Evolutionary conservation across 2,113 vertebrate genomes (phyloP).

Genomic region (Pteruthius melanotis): DNA sequence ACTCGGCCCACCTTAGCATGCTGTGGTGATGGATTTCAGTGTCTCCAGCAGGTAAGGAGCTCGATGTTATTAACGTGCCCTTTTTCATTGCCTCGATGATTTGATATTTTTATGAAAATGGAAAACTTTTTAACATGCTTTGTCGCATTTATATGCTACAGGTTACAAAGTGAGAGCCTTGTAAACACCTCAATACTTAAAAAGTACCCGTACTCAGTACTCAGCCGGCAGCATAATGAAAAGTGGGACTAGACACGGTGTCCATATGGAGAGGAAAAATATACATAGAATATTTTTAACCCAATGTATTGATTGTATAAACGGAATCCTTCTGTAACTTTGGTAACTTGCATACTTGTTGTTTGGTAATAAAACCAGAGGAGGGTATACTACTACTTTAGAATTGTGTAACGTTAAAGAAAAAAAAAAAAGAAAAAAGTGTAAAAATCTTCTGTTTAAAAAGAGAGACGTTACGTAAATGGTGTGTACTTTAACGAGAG

Average conservation of each 20-base stretch:
- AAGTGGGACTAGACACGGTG: slow-evolving; percentile 96
- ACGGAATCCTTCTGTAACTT: slow-evolving; percentile 84
- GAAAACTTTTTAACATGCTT: slow-evolving; percentile 99
- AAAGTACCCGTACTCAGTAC: slow-evolving; percentile 98
- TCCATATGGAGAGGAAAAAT: slow-evolving; percentile 93
- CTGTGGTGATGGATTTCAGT: slow-evolving; percentile 82
- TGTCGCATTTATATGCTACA: slow-evolving; percentile 99
- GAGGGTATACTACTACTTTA: slow-evolving; percentile 75
- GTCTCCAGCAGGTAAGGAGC: slow-evolving; percentile 80
- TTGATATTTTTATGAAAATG: slow-evolving; percentile 83
- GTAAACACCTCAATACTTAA: slow-evolving; percentile 98
- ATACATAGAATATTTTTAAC: slow-evolving; percentile 83
- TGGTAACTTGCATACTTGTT: slow-evolving; percentile 81
- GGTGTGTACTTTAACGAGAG: slow-evolving; percentile 66
- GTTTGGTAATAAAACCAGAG: slow-evolving; percentile 79
- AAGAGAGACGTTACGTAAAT: slow-evolving; percentile 73
- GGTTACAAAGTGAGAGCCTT: slow-evolving; percentile 99
- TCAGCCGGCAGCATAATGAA: slow-evolving; percentile 98
- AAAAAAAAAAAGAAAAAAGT: slow-evolving; percentile 28
- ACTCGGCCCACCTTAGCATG: slow-evolving; percentile 28
- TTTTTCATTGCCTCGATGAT: slow-evolving; percentile 79
- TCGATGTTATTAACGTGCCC: slow-evolving; percentile 78
- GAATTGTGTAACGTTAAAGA: slow-evolving; percentile 82
- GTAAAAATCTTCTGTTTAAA: slow-evolving; percentile 74
- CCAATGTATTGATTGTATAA: slow-evolving; percentile 85